Conservation (phyloP, 1,140 invertebrate genomes). For the Hesperophylax magnus region DNA sequence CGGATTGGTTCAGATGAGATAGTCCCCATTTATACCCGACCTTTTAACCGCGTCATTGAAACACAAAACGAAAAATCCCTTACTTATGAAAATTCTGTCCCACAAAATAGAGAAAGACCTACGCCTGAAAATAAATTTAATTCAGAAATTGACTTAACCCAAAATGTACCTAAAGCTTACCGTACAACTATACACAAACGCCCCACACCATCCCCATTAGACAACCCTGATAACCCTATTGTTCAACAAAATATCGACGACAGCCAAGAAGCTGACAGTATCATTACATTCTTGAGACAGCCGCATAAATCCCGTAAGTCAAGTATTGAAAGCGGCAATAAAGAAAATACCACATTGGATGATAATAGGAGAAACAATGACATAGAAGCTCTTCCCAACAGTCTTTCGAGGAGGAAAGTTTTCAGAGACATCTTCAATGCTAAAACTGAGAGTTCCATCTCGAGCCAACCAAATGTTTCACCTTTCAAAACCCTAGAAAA, state of each 20-base stretch:
- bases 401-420: slow-evolving; percentile 45
- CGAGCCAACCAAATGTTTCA: slow-evolving; percentile 61
- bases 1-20: slow-evolving; percentile 50
- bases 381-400: slow-evolving; percentile 52
- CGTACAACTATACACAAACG: slow-evolving; percentile 64
- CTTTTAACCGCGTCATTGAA: slow-evolving; percentile 45
- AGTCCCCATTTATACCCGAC: slow-evolving; percentile 46
- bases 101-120: slow-evolving; percentile 20
- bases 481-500: slow-evolving; percentile 65
- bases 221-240: slow-evolving; percentile 44
- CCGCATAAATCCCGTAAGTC: slow-evolving; percentile 23
- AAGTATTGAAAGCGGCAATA: slow-evolving; percentile 3
- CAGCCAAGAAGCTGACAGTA: slow-evolving; percentile 48
- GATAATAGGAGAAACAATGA: slow-evolving; percentile 48
- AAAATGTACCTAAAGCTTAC: slow-evolving; percentile 63
- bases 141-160: slow-evolving; percentile 38
- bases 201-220: slow-evolving; percentile 59
- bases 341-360: slow-evolving; percentile 35
- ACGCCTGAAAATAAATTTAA: not conserved
- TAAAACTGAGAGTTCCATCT: slow-evolving; percentile 49
- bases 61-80: slow-evolving; percentile 37
- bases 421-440: slow-evolving; percentile 50
- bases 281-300: slow-evolving; percentile 52
- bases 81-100: slow-evolving; percentile 23
- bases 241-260: slow-evolving; percentile 33